Conservation (phyloP, 2,113 vertebrate genomes). For the Psophia crepitans region DNA sequence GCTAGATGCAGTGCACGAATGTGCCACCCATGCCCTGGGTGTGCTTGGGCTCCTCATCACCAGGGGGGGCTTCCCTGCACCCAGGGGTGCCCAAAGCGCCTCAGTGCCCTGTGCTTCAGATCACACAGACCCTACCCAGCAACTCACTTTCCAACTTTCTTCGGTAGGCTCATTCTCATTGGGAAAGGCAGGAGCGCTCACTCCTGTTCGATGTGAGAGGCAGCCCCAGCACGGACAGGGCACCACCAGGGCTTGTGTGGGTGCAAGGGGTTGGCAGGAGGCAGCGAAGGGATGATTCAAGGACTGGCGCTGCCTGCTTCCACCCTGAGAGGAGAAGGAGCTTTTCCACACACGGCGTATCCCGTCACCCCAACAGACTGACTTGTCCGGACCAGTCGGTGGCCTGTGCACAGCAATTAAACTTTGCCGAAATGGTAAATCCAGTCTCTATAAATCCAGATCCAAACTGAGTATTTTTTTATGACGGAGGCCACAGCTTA, state of each 20-base stretch:
- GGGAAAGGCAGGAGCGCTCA: not conserved
- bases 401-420: constrained; percentile 66
- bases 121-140: not conserved
- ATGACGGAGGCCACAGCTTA: constrained; percentile 66
- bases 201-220: not conserved
- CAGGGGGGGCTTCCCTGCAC: not conserved
- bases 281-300: not conserved
- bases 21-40: not conserved
- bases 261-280: not conserved
- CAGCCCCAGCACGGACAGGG: fast-evolving
- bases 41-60: not conserved
- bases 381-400: constrained; percentile 43
- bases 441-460: constrained; percentile 25
- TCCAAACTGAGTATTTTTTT: constrained; percentile 59
- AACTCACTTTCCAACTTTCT: not conserved
- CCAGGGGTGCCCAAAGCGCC: not conserved
- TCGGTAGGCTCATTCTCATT: not conserved
- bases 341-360: not conserved
- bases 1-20: not conserved
- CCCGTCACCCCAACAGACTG: not conserved
- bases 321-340: not conserved
- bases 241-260: not conserved
- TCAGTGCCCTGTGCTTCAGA: fast-evolving
- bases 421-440: constrained; percentile 39
- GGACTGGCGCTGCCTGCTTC: not conserved